Conservation (phyloP, 2,113 vertebrate genomes). For the Hiodon tergisus region DNA sequence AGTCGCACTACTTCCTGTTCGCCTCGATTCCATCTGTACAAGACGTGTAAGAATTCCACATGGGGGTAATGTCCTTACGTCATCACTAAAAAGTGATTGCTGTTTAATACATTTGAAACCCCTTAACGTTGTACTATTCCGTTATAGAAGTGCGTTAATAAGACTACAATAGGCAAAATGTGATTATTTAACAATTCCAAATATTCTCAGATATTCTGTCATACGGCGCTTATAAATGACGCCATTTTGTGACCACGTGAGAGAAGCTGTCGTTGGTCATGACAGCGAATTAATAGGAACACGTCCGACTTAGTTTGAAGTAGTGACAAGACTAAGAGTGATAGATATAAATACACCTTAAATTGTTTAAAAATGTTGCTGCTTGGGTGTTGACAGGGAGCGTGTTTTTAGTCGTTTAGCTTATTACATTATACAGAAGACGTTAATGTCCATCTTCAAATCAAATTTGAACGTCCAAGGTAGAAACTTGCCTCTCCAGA, state of each 20-base stretch:
- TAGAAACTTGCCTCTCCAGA: too few species aligned
- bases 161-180: background rate
- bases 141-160: too few species aligned
- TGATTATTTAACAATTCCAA: background rate
- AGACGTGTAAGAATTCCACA: constrained; percentile 40
- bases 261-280: background rate
- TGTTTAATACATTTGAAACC: background rate
- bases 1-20: constrained; percentile 53
- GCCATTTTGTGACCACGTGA: constrained; percentile 1
- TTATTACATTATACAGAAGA: too few species aligned
- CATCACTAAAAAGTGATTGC: background rate
- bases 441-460: too few species aligned
- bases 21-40: constrained; percentile 8
- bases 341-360: too few species aligned
- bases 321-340: too few species aligned
- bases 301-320: too few species aligned
- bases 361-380: too few species aligned
- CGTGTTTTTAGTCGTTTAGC: too few species aligned
- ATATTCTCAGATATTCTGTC: background rate
- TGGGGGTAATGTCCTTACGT: constrained; percentile 3
- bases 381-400: too few species aligned
- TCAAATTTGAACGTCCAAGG: too few species aligned
- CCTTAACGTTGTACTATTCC: background rate
- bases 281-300: too few species aligned
- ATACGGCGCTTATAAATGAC: background rate